Base-by-base conservation (phyloP, 2,888 invertebrate species). In the Drosophila longiperda region DNA sequence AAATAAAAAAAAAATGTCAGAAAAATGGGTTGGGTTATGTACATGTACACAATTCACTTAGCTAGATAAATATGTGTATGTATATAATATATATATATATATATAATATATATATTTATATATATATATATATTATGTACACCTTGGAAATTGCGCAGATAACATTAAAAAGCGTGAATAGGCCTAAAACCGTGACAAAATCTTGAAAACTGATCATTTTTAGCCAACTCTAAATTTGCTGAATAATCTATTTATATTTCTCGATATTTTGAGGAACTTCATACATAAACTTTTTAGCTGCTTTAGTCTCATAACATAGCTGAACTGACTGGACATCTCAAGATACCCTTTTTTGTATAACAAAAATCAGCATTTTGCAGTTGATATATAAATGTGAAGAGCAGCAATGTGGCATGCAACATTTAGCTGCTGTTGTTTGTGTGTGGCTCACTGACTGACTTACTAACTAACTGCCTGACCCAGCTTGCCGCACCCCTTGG, bases 361-460 rank as follows among this genome's bases (percentile, higher is more conserved):
- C 4, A 45, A 8, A 15, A 45, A 45, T 8, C 23, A 4, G 3
- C 45, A 23, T 20, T 45, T 45, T 23, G 1, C 20, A 50, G 49
- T 40, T 57, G 49, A 64, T 53, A 42, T 42, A 66, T 50, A 82
- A 69, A 74, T 78, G 78, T 71, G 80, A 80, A 78, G 80, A 78
- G 76, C 80, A 69, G 53, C 79, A 17, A 29, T 60, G 64, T 58
- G 62, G 66, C 82, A 69, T 75, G 83, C 80, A 66, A 65, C 54
- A 66, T 54, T 66, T 70, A 57, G 65, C 66, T 64, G 64, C 48
- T 48, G 53, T 59, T 33, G 53, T 53, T 42, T 45, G 45, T 20
- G 29, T 29, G 50, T 32, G 20, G 36, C 29, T 42, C 48, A 38
- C 53, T 53, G 63, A 64, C 57, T 72, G 59, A 54, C 33, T 59